Base-by-base conservation (phyloP, 2,797 vertebrate genomes). In the Silurus aristotelis region DNA sequence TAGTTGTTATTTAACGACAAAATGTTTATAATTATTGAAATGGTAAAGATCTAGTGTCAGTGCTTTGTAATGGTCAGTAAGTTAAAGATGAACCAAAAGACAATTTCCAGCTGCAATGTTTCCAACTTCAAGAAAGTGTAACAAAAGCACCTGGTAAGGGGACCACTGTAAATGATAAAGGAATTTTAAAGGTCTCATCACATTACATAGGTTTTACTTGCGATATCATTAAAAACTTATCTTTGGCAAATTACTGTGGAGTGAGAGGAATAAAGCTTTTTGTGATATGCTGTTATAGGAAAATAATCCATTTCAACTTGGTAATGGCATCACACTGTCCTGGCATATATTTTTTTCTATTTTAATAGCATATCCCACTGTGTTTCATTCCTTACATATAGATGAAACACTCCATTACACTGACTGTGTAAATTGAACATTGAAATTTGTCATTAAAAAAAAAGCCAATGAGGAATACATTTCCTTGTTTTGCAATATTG, bases 371-470 rank as follows among this genome's bases (percentile, higher is more conserved):
- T 19, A 78, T 3, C 38, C 22, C 60, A 80, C 38, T 25, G 22
- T 52, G 43, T 27, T 66, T 67, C 61, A 52, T 67, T 80, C 2
- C 63, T 27, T 27, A 66, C 61, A 64, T 22, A 43, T 22, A 61
- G 60, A 80, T 10, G 20, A 63, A 46, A 63, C 38, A 17, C 22
- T 48, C 13, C 14, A n/a, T 48, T 80, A 48, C 58, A 66, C 38
- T n/a, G 13, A 5, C 38, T n/a, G 38, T 79, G 38, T n/a, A 79
- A 63, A 48, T 1, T 46, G 38, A 64, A 64, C 22, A n/a, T 4
- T 79, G 22, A 79, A 46, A 63, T 78, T 8, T 48, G 14, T 79
- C 60, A 80, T 52, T 80, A 66, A 52, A 66, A 66, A 66, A 66
- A 66, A 66, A 17, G 22, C 22, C 78, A 80, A 80, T 48, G 38